Evolutionary conservation across 2,797 vertebrate species (phyloP).

Genomic region (Aselliscus stoliczkanus): DNA sequence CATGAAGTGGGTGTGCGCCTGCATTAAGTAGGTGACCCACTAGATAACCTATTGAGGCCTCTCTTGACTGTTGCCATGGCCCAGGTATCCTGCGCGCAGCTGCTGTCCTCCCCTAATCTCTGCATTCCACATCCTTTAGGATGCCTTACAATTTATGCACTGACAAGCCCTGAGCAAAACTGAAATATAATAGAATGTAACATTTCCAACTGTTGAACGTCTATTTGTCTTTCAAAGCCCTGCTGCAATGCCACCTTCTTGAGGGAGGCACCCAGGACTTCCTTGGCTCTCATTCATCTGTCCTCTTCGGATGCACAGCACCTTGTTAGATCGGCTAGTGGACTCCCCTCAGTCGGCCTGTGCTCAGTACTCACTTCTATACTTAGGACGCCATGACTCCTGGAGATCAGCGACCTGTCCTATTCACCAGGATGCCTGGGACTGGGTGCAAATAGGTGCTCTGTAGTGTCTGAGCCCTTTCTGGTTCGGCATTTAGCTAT

Average conservation of each 20-base stretch:
- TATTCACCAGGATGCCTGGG: background rate
- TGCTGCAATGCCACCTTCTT: background rate
- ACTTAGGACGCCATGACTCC: background rate
- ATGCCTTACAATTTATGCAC: background rate
- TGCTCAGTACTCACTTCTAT: background rate
- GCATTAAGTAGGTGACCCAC: background rate
- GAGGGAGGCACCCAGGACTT: background rate
- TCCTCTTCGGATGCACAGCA: background rate
- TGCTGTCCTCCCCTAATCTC: background rate
- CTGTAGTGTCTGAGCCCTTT: background rate
- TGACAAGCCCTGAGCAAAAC: background rate
- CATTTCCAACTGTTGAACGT: background rate
- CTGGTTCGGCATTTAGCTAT: background rate
- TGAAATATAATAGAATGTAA: background rate
- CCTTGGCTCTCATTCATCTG: background rate
- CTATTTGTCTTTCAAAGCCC: background rate
- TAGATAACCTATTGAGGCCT: background rate
- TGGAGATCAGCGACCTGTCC: background rate
- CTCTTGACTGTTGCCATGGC: background rate
- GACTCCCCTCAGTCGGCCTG: fast-evolving
- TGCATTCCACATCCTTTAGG: background rate
- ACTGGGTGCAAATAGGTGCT: background rate
- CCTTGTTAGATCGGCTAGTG: background rate
- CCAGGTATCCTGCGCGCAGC: background rate
- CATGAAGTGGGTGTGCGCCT: background rate